Evolutionary conservation across 2,113 vertebrate genomes (phyloP).

Genomic region (Fulmarus glacialis): DNA sequence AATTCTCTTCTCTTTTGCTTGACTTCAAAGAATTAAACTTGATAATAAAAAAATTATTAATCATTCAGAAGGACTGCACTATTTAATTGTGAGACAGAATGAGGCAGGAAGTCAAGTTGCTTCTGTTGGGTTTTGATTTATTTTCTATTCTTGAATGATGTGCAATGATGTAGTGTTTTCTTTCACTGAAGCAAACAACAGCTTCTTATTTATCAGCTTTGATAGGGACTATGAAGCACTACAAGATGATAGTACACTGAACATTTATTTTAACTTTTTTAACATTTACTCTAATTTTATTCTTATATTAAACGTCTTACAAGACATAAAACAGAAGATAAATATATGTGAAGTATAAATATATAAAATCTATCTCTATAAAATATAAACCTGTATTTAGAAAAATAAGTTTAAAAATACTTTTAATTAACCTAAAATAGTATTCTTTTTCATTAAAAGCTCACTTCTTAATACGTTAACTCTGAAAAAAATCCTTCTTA

Average conservation of each 20-base stretch:
- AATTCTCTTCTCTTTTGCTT: neutral
- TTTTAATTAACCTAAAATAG: neutral
- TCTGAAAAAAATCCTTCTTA: neutral
- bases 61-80: constrained; percentile 3
- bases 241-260: neutral
- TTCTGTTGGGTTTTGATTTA: constrained; percentile 45
- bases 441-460: neutral
- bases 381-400: neutral
- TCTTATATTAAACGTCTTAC: constrained; percentile 21
- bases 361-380: neutral
- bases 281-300: constrained; percentile 18
- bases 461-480: neutral
- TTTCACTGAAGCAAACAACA: constrained; percentile 43
- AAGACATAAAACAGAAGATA: constrained; percentile 3
- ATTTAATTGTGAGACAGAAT: constrained; percentile 22
- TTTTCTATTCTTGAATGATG: constrained; percentile 45
- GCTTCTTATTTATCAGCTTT: constrained; percentile 51
- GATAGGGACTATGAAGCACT: neutral
- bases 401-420: neutral
- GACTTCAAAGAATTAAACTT: neutral
- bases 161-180: constrained; percentile 12
- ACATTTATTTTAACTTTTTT: constrained; percentile 1
- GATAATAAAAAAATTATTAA: constrained; percentile 16
- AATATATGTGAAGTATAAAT: neutral
- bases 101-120: constrained; percentile 1